Evolutionary conservation across 1,140 invertebrate species (phyloP).

Genomic region (Caenorhabditis elegans): WBcel235 BX284606.5:16667501-16668000

Average conservation of each 20-base stretch:
- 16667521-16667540: neutral
- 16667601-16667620: too few species aligned
- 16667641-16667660: too few species aligned
- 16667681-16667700: too few species aligned
- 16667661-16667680: too few species aligned
- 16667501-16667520: slow-evolving; percentile 11
- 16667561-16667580: neutral
- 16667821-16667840: neutral
- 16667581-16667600: too few species aligned
- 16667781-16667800: too few species aligned
- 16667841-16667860: neutral
- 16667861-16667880: slow-evolving; percentile 4
- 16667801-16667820: neutral
- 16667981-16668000: slow-evolving; percentile 15
- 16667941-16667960: neutral
- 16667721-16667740: too few species aligned
- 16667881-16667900: slow-evolving; percentile 27
- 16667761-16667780: too few species aligned
- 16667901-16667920: slow-evolving; percentile 20
- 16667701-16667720: too few species aligned
- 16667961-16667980: slow-evolving; percentile 23
- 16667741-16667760: too few species aligned
- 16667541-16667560: neutral
- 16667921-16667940: neutral
- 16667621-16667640: too few species aligned